These are phyloP conservation scores for Monoplex corrugatus DNA, from an alignment of 2,888 invertebrate species.

Conservation along the genomic window DNA sequence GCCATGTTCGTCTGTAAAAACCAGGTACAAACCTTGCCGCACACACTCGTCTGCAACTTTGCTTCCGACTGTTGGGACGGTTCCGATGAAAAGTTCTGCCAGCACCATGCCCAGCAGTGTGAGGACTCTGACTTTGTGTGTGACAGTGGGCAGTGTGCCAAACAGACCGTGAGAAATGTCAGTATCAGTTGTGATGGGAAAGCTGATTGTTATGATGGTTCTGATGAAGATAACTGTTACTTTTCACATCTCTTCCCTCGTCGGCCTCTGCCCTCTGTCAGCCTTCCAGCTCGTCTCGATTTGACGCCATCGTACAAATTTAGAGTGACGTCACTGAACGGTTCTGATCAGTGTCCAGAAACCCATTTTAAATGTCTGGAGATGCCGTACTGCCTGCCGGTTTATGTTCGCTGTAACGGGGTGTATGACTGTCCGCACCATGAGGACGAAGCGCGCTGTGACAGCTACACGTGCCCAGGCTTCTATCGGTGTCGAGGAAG, in stretches of 20 bases:
- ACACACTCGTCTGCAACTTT: not conserved
- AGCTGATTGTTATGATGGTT: not conserved
- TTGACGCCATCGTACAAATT: not conserved
- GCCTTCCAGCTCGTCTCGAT: not conserved
- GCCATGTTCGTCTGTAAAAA: not conserved
- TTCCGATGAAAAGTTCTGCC: not conserved
- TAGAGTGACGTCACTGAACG: not conserved
- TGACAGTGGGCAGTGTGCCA: not conserved
- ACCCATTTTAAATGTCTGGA: conserved; percentile 50
- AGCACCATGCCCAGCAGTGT: not conserved
- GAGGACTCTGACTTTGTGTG: not conserved
- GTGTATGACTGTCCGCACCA: conserved; percentile 52
- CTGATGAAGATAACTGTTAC: not conserved
- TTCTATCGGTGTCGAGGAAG: conserved; percentile 48
- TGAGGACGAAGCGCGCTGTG: conserved; percentile 51
- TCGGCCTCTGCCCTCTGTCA: no score
- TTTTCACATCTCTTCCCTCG: no score
- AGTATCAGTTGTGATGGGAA: not conserved
- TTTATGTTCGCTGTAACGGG: conserved; percentile 56
- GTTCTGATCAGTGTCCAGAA: conserved; percentile 14
- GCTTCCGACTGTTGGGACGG: not conserved
- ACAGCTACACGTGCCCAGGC: conserved; percentile 46
- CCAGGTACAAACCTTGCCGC: not conserved
- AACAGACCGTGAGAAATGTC: no score
- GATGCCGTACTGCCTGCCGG: conserved; percentile 52